A percentile compares a stretch with the other conserved stretches of the same genome.
Conservation (phyloP, 2,888 invertebrate species). For the Watsonalla binaria region DNA sequence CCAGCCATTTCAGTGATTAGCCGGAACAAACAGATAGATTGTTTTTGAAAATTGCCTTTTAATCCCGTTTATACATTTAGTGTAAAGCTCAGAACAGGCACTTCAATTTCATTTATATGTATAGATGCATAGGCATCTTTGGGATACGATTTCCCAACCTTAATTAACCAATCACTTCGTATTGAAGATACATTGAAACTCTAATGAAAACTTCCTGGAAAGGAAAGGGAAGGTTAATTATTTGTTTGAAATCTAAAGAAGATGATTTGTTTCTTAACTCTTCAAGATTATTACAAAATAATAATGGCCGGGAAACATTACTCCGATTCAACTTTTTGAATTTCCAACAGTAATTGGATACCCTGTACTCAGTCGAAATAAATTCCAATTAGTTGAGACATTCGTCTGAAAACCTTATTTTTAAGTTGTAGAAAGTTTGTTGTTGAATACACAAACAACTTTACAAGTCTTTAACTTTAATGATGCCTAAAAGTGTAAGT, state of each 20-base stretch:
- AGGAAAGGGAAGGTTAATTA: conserved; percentile 6
- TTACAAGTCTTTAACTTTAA: no score
- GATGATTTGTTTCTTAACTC: conserved; percentile 10
- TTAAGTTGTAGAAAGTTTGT: neutral
- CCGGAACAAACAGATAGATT: no score
- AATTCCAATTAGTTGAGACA: neutral
- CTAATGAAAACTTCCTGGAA: conserved; percentile 11
- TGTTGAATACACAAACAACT: no score
- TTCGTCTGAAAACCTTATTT: neutral
- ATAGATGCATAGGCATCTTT: no score
- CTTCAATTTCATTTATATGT: no score
- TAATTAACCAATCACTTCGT: no score
- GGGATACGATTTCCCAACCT: no score
- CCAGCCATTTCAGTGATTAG: no score
- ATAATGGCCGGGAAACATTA: conserved; percentile 14
- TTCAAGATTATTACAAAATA: conserved; percentile 18
- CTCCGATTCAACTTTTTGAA: conserved; percentile 7
- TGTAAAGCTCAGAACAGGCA: no score
- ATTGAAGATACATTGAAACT: conserved; percentile 15
- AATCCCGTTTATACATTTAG: no score
- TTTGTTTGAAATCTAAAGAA: conserved; percentile 13
- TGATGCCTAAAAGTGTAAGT: no score
- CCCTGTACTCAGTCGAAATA: conserved; percentile 5
- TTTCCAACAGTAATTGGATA: conserved; percentile 16
- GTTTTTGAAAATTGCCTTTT: no score